Evolutionary conservation across 2,888 invertebrate species (phyloP), one percentile per base, ranked within the genome.

Genomic region (Tortricodes alternella): DNA sequence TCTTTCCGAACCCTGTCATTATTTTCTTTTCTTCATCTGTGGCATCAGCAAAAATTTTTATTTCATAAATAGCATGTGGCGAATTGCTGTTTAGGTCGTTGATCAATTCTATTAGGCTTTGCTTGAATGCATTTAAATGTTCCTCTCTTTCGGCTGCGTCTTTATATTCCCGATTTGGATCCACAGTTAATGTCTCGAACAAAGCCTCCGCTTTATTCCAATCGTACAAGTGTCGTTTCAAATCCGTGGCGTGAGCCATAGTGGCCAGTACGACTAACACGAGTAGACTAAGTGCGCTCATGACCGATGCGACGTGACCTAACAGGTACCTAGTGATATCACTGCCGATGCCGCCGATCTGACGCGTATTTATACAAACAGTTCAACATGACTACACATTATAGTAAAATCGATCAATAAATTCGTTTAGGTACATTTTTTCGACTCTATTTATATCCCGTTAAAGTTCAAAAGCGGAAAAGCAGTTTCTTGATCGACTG

Each of bases 11-110:
- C 8, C 66, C 66, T 16, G 46, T 48, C 63, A 66, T 57, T 3
- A 13, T 6, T 32, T 60, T 52, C 18, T 15, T 59, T 15, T 67
- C 65, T 0, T 59, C 58, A 1, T 35, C 27, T 0, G 64, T 67
- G 37, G 61, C 63, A 35, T 67, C 67, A 0, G 63, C 61, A 37
- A 63, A 63, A 24, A 62, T 63, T 38, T 66, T 63, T 15, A 65
- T 61, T 19, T 48, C 62, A 16, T 39, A 64, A 3, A 55, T 60
- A 1, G 64, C 64, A 16, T 23, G 5, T 8, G 48, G 35, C 19
- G 43, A 41, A 7, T 16, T 11, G 9, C 39, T 21, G 53, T 48
- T 55, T 1, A 35, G 34, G 1, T 9, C 19, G 24, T 55, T 55
- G 24, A 55, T 55, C 8, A 1, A 3, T 13, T 34, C 24, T 8